Conservation (phyloP, 2,113 vertebrate species). For the Lagenorhynchus albirostris region DNA sequence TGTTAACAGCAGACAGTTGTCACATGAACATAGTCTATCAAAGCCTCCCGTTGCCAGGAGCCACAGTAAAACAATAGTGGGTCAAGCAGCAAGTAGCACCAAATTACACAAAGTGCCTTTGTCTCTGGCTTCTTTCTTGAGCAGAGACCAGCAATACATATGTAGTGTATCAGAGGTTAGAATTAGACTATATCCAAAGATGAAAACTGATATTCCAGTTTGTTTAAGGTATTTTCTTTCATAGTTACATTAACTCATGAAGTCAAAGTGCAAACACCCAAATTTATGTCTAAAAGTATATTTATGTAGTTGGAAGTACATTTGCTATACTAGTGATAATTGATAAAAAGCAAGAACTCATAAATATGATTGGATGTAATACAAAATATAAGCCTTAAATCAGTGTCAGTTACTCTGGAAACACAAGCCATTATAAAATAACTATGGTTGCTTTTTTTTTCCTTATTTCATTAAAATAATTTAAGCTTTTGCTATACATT, state of each 20-base stretch:
- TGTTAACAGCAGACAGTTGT: background rate
- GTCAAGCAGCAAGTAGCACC: background rate
- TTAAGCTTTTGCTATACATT: constrained; percentile 3
- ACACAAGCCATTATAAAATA: background rate
- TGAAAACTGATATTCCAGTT: background rate
- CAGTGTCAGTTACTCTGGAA: background rate
- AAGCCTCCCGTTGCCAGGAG: accelerated
- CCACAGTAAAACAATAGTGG: background rate
- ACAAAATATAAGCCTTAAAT: background rate
- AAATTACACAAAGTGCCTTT: accelerated
- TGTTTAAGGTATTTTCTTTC: background rate
- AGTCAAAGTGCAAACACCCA: background rate
- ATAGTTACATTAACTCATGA: background rate
- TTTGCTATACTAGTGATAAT: background rate
- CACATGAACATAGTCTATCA: background rate
- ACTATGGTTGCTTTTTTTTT: background rate
- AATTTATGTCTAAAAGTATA: background rate
- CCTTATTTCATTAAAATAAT: background rate
- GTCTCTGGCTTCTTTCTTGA: accelerated
- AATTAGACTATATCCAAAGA: background rate
- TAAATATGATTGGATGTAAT: constrained; percentile 6
- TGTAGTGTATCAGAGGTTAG: background rate
- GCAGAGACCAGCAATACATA: background rate
- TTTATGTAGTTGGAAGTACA: background rate
- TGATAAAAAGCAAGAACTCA: background rate